Evolutionary conservation across 2,888 invertebrate species (phyloP), one percentile per base, ranked within the genome.

Genomic region (Diaphora mendica): DNA sequence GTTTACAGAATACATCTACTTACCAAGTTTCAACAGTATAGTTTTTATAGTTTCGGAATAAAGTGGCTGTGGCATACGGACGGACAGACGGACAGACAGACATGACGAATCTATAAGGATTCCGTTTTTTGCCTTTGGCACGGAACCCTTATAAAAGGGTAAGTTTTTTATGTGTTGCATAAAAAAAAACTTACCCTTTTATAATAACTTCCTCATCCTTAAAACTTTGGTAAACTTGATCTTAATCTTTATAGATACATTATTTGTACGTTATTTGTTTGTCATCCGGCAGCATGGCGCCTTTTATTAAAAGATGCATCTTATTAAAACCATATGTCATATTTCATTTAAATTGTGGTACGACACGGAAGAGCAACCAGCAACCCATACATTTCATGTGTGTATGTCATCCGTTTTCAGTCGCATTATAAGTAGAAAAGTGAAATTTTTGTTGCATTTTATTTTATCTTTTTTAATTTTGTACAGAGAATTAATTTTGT

Each of bases 141-240:
- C n/a, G n/a, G n/a, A n/a, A n/a, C n/a, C n/a, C n/a, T n/a, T n/a
- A n/a, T n/a, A n/a, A 15, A 30, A 59, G 26, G 23, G 8, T 51
- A 51, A 23, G 23, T 48, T 48, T 48, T 51, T 64, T 26, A 48
- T 20, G 51, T 62, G 8, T n/a, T 48, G 39, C 26, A 51, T 55
- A 68, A 35, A 65, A 68, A 35, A 65, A 69, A 48, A 62, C 23
- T 11, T 42, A 65, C 73, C 65, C 65, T 69, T 69, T 73, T 72
- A 64, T 68, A 48, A 64, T 68, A 48, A 39, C 33, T 59, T 69
- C 17, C 26, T 26, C 55, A 23, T 64, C 62, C 67, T 30, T 72
- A 30, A 62, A 59, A 0, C 23, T 20, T 66, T 42, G 23, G 55
- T 39, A 65, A 48, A 48, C 44, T 62, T 5, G 70, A 70, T 70